phyloP scores from a whole-genome alignment of 2,888 invertebrate genomes.

The Linnaemya tessellans region DNA sequence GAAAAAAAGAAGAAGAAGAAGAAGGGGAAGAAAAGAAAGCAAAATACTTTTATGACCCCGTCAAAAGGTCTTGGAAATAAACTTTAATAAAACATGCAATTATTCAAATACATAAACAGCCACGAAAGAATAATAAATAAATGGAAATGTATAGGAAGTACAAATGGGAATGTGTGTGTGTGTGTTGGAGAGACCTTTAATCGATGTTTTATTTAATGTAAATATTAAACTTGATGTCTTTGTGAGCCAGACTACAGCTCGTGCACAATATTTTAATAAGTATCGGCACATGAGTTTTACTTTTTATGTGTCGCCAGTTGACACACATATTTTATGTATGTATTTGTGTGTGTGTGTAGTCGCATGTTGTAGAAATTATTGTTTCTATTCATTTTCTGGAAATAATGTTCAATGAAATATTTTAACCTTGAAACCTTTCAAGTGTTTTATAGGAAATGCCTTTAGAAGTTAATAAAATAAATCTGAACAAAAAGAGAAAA shows the following conservation, averaged over 20 bases:
- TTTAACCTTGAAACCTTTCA: neutral
- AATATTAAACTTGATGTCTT: slow-evolving; percentile 22
- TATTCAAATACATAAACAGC: slow-evolving; percentile 51
- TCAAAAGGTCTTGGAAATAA: slow-evolving; percentile 62
- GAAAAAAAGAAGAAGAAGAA: too few species aligned
- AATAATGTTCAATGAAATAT: neutral
- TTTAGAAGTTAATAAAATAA: neutral
- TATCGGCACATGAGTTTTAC: neutral
- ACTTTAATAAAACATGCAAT: slow-evolving; percentile 60
- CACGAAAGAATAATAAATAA: slow-evolving; percentile 6
- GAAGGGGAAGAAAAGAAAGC: neutral
- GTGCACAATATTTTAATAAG: neutral
- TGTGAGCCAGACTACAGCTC: neutral
- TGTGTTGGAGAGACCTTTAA: neutral
- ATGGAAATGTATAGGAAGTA: neutral
- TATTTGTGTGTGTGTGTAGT: too few species aligned
- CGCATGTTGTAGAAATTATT: neutral
- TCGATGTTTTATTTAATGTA: slow-evolving; percentile 15
- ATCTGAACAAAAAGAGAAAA: neutral
- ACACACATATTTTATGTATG: slow-evolving; percentile 11
- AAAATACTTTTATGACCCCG: slow-evolving; percentile 40
- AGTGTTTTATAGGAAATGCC: neutral
- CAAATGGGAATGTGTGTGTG: neutral
- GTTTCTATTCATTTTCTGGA: neutral
- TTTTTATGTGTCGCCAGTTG: neutral